These are phyloP conservation scores for Dicranocentrus wangi DNA, from an alignment of 2,888 invertebrate species.

Conservation along the genomic window DNA sequence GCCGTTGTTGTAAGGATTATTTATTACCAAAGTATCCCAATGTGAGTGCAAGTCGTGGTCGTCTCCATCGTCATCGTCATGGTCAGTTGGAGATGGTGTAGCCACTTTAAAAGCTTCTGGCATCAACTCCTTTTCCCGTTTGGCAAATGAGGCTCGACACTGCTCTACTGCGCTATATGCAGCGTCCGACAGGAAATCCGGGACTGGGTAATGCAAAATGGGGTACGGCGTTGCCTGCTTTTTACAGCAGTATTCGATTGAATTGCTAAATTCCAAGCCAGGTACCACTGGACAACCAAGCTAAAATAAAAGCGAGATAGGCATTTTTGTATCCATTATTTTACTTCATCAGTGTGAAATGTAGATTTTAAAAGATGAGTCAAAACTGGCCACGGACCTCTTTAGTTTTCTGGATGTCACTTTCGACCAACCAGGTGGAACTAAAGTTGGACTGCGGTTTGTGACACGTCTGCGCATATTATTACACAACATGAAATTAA, in stretches of 20 bases:
- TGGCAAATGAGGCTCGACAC: constrained; percentile 31
- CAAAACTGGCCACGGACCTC: constrained; percentile 13
- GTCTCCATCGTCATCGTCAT: constrained; percentile 22
- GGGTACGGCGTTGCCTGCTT: constrained; percentile 40
- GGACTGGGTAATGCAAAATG: constrained; percentile 17
- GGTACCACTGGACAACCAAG: constrained; percentile 38
- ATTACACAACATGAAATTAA: too few relatives aligned
- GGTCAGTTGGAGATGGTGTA: constrained; percentile 1
- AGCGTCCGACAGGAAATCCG: neutral
- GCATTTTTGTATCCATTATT: too few relatives aligned
- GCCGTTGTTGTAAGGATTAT: neutral
- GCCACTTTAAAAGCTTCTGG: constrained; percentile 22
- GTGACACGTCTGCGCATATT: constrained; percentile 29
- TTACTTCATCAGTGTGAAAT: too few relatives aligned
- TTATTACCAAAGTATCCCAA: constrained; percentile 27
- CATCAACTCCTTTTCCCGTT: constrained; percentile 24
- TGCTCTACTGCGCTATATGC: too few relatives aligned
- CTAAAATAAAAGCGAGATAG: constrained; percentile 18
- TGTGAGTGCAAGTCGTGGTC: constrained; percentile 25
- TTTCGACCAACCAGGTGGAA: too few relatives aligned
- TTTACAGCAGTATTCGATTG: constrained; percentile 53
- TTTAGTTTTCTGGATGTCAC: constrained; percentile 27
- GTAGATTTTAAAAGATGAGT: too few relatives aligned
- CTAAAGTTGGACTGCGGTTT: constrained; percentile 24
- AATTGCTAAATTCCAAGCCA: neutral